phyloP scores from a whole-genome alignment of 1,140 invertebrate genomes.

The Pachyrhynchus sulphureomaculatus region DNA sequence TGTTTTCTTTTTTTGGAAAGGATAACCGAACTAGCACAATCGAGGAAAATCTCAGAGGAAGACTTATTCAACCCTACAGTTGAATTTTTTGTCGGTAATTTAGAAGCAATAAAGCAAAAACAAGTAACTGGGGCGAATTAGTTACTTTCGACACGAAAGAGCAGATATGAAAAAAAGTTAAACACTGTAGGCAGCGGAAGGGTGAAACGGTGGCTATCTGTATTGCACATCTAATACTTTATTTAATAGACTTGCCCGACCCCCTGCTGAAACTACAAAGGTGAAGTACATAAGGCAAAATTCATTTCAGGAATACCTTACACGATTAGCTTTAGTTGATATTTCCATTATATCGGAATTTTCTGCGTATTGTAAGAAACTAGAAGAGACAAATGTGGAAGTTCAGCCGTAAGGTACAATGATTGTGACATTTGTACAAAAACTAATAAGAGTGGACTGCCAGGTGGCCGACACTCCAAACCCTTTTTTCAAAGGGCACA shows the following conservation, averaged over 20 bases:
- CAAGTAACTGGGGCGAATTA: conserved; percentile 12
- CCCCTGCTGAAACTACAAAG: conserved; percentile 36
- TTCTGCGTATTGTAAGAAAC: not conserved
- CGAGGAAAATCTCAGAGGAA: conserved; percentile 33
- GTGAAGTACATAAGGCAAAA: conserved; percentile 41
- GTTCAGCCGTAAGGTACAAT: too few species aligned
- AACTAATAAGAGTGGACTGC: too few species aligned
- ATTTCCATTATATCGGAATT: conserved; percentile 1
- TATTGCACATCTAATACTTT: conserved; percentile 43
- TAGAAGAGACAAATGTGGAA: conserved; percentile 1
- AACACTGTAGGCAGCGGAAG: conserved; percentile 36
- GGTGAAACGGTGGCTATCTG: conserved; percentile 41
- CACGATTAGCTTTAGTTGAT: conserved; percentile 3
- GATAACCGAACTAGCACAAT: conserved; percentile 35
- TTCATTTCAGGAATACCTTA: conserved; percentile 35
- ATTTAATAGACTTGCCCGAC: conserved; percentile 40
- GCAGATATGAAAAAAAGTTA: conserved; percentile 42
- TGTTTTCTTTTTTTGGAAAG: conserved; percentile 42
- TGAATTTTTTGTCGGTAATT: conserved; percentile 41
- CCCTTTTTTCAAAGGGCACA: too few species aligned
- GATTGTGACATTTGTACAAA: too few species aligned
- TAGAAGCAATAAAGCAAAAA: conserved; percentile 31
- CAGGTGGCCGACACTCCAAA: too few species aligned
- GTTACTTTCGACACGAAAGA: conserved; percentile 37
- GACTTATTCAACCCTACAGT: conserved; percentile 35